A percentile compares a stretch with the other conserved stretches of the same genome.
Conservation (phyloP, 2,113 vertebrate species). For the Desmodus rotundus region DNA sequence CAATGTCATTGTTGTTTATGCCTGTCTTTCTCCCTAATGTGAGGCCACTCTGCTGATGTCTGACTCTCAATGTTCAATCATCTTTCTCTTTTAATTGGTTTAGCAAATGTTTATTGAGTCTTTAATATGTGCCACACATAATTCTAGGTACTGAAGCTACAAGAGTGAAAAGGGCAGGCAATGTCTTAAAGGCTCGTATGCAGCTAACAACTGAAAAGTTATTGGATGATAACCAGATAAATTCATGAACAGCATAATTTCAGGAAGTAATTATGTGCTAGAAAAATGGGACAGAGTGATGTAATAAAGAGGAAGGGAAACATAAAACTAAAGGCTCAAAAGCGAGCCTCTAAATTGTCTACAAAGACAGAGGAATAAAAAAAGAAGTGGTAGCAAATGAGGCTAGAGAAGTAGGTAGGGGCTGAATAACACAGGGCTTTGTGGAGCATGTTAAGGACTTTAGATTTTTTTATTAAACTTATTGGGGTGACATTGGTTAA, state of each 20-base stretch:
- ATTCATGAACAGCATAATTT: background rate
- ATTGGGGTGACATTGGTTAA: too few relatives aligned
- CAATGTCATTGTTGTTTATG: background rate
- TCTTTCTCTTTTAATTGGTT: background rate
- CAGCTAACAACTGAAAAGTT: background rate
- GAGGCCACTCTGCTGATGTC: background rate
- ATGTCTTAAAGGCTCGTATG: background rate
- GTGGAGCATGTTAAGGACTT: background rate
- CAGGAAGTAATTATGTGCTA: background rate
- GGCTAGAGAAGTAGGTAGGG: background rate
- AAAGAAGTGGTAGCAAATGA: background rate
- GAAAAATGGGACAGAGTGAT: background rate
- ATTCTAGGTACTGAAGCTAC: background rate
- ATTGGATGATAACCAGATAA: background rate
- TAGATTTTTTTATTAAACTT: background rate
- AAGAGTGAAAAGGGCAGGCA: background rate
- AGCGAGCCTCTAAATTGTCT: background rate
- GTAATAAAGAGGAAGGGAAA: background rate
- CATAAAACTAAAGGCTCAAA: background rate
- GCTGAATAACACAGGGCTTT: background rate
- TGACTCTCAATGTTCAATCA: background rate
- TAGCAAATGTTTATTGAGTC: slow-evolving; percentile 17
- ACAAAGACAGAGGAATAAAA: slow-evolving; percentile 11
- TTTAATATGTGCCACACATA: background rate
- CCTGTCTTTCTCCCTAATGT: background rate